Base-by-base conservation (phyloP, 1,140 invertebrate species). In the Diorhabda sublineata region DNA sequence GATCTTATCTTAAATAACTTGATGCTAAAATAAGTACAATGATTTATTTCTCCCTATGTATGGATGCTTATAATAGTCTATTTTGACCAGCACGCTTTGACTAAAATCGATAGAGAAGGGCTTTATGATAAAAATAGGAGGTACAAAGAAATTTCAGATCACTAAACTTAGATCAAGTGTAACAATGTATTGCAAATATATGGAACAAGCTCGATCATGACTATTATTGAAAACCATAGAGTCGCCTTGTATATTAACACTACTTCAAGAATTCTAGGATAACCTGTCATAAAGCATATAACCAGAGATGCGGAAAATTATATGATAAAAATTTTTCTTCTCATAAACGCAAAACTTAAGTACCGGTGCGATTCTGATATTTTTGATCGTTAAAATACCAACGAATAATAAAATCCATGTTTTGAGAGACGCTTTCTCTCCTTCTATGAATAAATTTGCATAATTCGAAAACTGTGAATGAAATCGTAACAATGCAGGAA, bases 311-410 rank as follows among this genome's bases (percentile, higher is more conserved):
- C 44, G 61, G 61, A 62, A 45, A 44, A 45, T 45, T n/a, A 45
- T 44, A 47, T 44, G n/a, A 62, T 62, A 26, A 26, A 26, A 26
- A 44, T 62, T 62, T 62, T 62, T n/a, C 3, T 5, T 43, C 26
- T 52, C 47, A 52, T 8, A 52, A 52, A 4, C 47, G 47, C 47
- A n/a, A 52, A 52, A n/a, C n/a, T 26, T 26, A 26, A 26, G 47
- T n/a, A 52, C n/a, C 47, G 47, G 26, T 26, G 26, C 9, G 61
- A 62, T 44, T 43, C n/a, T n/a, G 11, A 62, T 9, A 8, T 44
- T 62, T 62, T 62, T 45, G 58, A 62, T 62, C 61, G 61, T 62
- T 62, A 62, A 62, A 62, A 62, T 62, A 44, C 61, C 61, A 9
- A n/a, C 47, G 47, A 52, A 52, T 52, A 52, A 8, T 52, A n/a